phyloP scores from a whole-genome alignment of 2,888 invertebrate species.

The Leptopilina myrica region DNA sequence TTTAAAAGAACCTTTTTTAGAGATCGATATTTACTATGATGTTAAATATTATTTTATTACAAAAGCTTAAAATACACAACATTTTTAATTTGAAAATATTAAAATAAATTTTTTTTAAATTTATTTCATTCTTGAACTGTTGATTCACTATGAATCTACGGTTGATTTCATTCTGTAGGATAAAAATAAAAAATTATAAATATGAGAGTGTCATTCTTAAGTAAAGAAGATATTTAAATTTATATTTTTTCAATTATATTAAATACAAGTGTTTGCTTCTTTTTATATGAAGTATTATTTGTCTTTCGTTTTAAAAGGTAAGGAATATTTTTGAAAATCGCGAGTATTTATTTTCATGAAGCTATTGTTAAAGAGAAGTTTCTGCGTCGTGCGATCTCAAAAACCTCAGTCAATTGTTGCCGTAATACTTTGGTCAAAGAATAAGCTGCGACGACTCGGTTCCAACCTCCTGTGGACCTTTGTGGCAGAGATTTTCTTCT shows the following conservation, averaged over 20 bases:
- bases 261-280: background rate
- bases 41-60: too few species aligned
- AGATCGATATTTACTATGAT: too few species aligned
- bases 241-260: background rate
- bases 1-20: too few species aligned
- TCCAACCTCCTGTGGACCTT: constrained; percentile 42
- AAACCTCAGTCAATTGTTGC: constrained; percentile 45
- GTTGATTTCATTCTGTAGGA: too few species aligned
- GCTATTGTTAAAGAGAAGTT: constrained; percentile 39
- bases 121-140: too few species aligned
- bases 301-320: background rate
- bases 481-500: constrained; percentile 39
- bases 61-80: too few species aligned
- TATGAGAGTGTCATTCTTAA: too few species aligned
- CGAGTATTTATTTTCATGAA: constrained; percentile 21
- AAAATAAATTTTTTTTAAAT: too few species aligned
- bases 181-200: too few species aligned
- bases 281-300: background rate
- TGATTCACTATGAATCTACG: too few species aligned
- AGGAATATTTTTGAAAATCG: background rate
- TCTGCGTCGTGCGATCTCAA: constrained; percentile 40
- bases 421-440: constrained; percentile 41
- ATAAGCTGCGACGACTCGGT: constrained; percentile 45
- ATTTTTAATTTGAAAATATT: too few species aligned
- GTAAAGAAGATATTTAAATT: background rate